Percentiles rank a stretch among this genome's conserved stretches.
phyloP scores from a whole-genome alignment of 2,113 vertebrate genomes.

The Varanus komodoensis region DNA sequence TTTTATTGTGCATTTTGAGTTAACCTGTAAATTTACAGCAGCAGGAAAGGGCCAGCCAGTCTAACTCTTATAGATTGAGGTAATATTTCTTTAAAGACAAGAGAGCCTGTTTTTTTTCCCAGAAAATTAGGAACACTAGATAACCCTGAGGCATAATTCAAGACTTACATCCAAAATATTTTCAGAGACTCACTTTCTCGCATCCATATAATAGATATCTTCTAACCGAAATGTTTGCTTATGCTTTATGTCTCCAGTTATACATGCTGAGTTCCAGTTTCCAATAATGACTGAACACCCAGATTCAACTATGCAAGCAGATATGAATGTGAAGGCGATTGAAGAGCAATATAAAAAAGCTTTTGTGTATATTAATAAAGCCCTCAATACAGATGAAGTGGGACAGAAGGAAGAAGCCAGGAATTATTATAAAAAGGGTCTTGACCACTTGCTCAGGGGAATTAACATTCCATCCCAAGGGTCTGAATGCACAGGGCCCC shows the following conservation, averaged over 20 bases:
- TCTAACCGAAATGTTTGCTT: slow-evolving; percentile 19
- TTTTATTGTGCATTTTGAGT: neutral
- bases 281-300: slow-evolving; percentile 85
- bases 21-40: neutral
- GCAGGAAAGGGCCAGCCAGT: neutral
- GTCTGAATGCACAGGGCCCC: slow-evolving; percentile 77
- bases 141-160: neutral
- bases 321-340: slow-evolving; percentile 86
- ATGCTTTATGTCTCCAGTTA: slow-evolving; percentile 22
- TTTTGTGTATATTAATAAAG: slow-evolving; percentile 90
- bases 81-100: neutral
- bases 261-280: slow-evolving; percentile 53
- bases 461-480: slow-evolving; percentile 81
- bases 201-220: neutral
- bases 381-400: slow-evolving; percentile 87
- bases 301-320: slow-evolving; percentile 81
- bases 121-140: neutral
- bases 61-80: neutral
- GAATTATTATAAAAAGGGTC: slow-evolving; percentile 86
- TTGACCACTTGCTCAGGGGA: slow-evolving; percentile 86
- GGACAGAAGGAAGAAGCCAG: slow-evolving; percentile 85
- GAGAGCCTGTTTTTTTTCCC: neutral
- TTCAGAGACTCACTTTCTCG: neutral
- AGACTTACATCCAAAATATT: neutral
- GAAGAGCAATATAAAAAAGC: slow-evolving; percentile 90